A percentile compares a stretch with the other conserved stretches of the same genome.
Evolutionary conservation across 2,113 vertebrate genomes (phyloP).

Genomic region (Rhipidura dahli): DNA sequence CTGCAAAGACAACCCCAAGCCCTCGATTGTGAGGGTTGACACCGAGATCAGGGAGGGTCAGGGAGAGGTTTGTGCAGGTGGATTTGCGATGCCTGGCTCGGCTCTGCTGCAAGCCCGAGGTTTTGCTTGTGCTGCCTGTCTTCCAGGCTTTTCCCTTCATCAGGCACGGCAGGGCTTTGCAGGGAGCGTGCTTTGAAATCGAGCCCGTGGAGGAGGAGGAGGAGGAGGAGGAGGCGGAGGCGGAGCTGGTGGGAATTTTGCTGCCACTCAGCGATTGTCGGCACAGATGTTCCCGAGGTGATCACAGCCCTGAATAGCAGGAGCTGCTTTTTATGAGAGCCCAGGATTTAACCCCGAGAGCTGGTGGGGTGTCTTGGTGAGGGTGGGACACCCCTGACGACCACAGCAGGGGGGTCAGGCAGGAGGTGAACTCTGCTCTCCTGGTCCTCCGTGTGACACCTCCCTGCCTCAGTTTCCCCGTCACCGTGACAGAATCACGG

Average conservation of each 20-base stretch:
- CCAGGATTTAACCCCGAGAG: background rate
- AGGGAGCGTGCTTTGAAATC: background rate
- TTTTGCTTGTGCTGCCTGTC: background rate
- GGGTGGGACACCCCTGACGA: background rate
- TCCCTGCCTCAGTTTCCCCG: background rate
- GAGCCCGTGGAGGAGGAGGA: background rate
- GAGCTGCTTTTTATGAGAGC: background rate
- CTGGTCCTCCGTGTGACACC: rapidly evolving
- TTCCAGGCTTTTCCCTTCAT: background rate
- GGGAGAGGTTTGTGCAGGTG: background rate
- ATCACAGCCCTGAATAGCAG: background rate
- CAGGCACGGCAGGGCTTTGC: background rate
- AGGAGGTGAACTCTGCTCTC: rapidly evolving
- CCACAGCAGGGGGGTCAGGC: rapidly evolving
- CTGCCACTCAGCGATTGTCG: slow-evolving; percentile 20
- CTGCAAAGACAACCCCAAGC: rapidly evolving
- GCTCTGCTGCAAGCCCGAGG: background rate
- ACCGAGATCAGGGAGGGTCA: rapidly evolving
- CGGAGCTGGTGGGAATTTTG: background rate
- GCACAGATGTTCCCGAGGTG: background rate
- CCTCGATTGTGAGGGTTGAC: rapidly evolving
- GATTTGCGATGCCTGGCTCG: background rate
- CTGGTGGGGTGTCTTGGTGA: background rate
- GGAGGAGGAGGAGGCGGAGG: slow-evolving; percentile 24
- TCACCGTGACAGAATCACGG: rapidly evolving